A percentile compares a stretch with the other conserved stretches of the same genome.
phyloP scores from a whole-genome alignment of 2,113 vertebrate species.

The Phycodurus eques region DNA sequence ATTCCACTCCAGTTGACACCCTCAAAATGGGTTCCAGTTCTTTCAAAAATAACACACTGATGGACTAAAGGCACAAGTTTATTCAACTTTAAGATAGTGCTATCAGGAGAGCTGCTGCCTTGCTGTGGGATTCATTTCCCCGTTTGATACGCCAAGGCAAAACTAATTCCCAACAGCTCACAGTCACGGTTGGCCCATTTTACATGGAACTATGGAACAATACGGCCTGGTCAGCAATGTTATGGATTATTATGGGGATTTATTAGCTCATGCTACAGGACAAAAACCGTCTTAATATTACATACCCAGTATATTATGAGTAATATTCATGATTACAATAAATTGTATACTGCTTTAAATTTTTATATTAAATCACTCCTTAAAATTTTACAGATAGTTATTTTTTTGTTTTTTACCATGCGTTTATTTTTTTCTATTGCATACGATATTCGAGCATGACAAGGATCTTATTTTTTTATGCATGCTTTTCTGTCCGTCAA shows the following conservation, averaged over 20 bases:
- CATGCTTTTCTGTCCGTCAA: too few relatives aligned
- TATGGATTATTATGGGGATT: not conserved
- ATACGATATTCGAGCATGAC: too few relatives aligned
- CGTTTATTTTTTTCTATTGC: too few relatives aligned
- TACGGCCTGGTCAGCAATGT: not conserved
- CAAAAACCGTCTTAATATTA: not conserved
- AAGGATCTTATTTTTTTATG: too few relatives aligned
- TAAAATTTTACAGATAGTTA: too few relatives aligned
- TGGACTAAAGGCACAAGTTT: not conserved
- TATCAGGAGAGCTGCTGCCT: not conserved
- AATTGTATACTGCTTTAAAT: too few relatives aligned
- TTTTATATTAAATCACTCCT: too few relatives aligned
- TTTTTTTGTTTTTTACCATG: too few relatives aligned
- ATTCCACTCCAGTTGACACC: not conserved
- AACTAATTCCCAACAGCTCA: not conserved
- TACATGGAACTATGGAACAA: not conserved
- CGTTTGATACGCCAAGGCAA: not conserved
- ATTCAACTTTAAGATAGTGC: not conserved
- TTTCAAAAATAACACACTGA: not conserved
- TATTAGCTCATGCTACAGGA: not conserved
- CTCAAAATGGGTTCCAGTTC: not conserved
- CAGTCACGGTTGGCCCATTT: not conserved
- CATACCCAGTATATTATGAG: too few relatives aligned
- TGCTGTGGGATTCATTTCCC: not conserved
- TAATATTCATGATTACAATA: not conserved